Base-by-base conservation (phyloP, 2,113 vertebrate species). In the Campylomormyrus numenius region DNA sequence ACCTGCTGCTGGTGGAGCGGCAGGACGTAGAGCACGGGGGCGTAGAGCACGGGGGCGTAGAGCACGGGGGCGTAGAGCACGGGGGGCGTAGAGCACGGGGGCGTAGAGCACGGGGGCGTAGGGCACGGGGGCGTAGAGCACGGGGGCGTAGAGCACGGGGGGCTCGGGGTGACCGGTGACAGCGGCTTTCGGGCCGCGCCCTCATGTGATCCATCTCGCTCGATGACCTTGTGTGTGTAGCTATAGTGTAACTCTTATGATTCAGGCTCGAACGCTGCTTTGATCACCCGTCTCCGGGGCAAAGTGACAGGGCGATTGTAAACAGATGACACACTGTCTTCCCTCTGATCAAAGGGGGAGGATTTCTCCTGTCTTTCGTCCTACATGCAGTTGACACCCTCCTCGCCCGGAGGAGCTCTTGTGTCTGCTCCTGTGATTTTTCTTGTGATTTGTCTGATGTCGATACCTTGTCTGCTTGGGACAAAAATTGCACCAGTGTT, bases 331-430 rank as follows among this genome's bases (percentile, higher is more conserved):
- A 89, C 35, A 46, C 50, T 90, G 91, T 58, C 89, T 90, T 35
- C 86, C n/a, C 49, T 3, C 39, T 90, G 91, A 91, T 91, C 83
- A 91, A 88, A 91, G 89, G 74, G 58, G 89, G 56, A 66, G 74
- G 91, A 45, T 77, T 90, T 19, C 45, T 70, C 56, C 88, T 90
- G 52, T 88, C 80, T 90, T 85, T 45, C 84, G 50, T 39, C 56
- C n/a, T 45, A 49, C 83, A 35, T 74, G 10, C 70, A 62, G 31
- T 70, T 90, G 86, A 52, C 45, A 53, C 31, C 77, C n/a, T 9
- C 24, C 46, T 17, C 5, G 2, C 50, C 48, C 8, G 6, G 53
- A 42, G 35, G 74, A 42, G 74, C 74, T 42, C 35, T 39, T 31
- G 0, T 80, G 74, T 80, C 74, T 80, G 74, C 31, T 80, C 13